Conservation (phyloP, 2,113 vertebrate species). For the Sphaerodactylus townsendi region DNA sequence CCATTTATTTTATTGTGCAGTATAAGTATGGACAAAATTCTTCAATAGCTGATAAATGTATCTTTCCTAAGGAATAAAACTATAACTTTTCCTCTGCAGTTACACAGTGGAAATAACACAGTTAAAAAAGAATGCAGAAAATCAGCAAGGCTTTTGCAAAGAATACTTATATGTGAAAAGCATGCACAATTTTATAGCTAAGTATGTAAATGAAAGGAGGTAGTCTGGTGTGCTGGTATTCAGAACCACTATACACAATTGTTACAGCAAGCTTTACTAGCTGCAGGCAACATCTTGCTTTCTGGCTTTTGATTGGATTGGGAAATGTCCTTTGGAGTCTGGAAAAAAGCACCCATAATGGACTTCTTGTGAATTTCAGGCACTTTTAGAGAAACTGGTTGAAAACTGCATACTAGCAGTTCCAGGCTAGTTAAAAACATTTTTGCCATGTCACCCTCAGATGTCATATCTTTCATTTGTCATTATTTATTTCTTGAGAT, state of each 20-base stretch:
- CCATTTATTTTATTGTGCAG: not conserved
- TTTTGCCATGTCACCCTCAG: not conserved
- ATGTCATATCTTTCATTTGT: not conserved
- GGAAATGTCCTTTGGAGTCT: not conserved
- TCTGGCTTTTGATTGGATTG: not conserved
- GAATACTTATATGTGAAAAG: not conserved
- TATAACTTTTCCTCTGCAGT: not conserved
- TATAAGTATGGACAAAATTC: not conserved
- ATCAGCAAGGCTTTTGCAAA: not conserved
- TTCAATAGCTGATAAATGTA: not conserved
- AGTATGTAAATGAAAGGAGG: not conserved
- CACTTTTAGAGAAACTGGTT: not conserved
- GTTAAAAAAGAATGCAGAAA: not conserved
- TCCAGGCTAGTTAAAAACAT: not conserved
- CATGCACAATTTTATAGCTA: not conserved
- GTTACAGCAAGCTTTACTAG: not conserved
- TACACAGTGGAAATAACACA: not conserved
- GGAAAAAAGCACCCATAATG: not conserved
- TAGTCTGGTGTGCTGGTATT: no score
- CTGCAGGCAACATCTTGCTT: not conserved
- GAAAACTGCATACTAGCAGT: not conserved
- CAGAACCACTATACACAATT: not conserved
- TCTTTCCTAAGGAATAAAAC: not conserved
- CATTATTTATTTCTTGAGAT: conserved; percentile 41
- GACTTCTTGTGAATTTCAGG: not conserved